Evolutionary conservation across 2,113 vertebrate species (phyloP).

Genomic region (Nesoenas mayeri): DNA sequence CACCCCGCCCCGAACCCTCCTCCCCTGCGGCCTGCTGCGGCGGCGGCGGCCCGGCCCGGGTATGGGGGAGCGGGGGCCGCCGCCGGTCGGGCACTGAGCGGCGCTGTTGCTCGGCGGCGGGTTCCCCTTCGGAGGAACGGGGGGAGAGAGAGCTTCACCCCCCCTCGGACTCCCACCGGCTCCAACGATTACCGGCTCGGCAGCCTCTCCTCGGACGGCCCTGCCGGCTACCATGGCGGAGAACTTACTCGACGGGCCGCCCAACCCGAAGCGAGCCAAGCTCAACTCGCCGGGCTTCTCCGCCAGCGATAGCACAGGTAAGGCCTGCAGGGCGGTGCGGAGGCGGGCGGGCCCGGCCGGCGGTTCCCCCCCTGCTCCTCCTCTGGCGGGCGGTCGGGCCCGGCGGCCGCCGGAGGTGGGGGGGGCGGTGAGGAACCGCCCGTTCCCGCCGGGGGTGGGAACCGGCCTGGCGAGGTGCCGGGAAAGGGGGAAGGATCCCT

Average conservation of each 20-base stretch:
- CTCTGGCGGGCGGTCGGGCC: not conserved
- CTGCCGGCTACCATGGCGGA: slow-evolving; percentile 87
- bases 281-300: slow-evolving; percentile 91
- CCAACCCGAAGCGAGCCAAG: slow-evolving; percentile 92
- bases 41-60: slow-evolving; percentile 56
- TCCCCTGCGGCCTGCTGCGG: slow-evolving; percentile 62
- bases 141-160: not conserved
- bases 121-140: slow-evolving; percentile 13
- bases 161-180: not conserved
- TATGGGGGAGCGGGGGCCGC: slow-evolving; percentile 64
- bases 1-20: slow-evolving; percentile 62
- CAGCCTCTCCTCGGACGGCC: slow-evolving; percentile 56
- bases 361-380: not conserved
- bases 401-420: not conserved
- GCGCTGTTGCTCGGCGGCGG: slow-evolving; percentile 55
- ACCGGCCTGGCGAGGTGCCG: not conserved
- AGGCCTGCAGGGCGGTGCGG: slow-evolving; percentile 51
- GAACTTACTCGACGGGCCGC: slow-evolving; percentile 93
- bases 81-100: slow-evolving; percentile 65
- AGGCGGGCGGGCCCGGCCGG: not conserved
- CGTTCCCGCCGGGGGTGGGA: slow-evolving; percentile 16
- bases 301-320: slow-evolving; percentile 91
- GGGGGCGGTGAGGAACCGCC: not conserved
- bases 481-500: not conserved
- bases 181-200: slow-evolving; percentile 20